Conservation (phyloP, 2,113 vertebrate species). For the Sula dactylatra region DNA sequence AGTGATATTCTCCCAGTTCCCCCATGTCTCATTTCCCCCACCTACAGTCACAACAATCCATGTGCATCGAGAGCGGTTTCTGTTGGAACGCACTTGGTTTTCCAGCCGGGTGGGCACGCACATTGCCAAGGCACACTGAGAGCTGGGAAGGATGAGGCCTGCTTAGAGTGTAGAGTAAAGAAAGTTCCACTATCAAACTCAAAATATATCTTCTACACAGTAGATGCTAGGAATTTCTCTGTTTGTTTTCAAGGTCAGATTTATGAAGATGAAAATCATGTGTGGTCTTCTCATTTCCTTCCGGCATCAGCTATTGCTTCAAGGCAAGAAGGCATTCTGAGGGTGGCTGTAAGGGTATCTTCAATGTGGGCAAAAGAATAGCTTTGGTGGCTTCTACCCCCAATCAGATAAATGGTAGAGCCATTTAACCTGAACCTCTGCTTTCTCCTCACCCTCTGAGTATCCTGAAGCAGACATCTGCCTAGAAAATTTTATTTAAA, state of each 20-base stretch:
- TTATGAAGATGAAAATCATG: neutral
- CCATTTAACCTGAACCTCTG: neutral
- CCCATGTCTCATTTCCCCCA: neutral
- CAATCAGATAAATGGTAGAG: neutral
- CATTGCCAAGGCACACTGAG: fast-evolving
- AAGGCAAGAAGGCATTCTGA: neutral
- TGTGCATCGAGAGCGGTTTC: neutral
- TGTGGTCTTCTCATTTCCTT: neutral
- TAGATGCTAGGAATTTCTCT: neutral
- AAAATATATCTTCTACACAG: neutral
- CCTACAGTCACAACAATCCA: neutral
- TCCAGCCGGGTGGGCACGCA: neutral
- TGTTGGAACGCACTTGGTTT: neutral
- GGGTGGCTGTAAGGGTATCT: neutral
- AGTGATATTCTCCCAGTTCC: neutral
- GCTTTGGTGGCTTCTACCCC: neutral
- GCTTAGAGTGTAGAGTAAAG: neutral
- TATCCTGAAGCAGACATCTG: neutral
- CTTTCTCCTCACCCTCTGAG: neutral
- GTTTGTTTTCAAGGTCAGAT: neutral
- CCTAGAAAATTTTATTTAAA: neutral
- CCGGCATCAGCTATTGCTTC: neutral
- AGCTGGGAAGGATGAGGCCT: neutral
- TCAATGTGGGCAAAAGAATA: neutral
- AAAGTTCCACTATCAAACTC: neutral